Evolutionary conservation across 2,797 vertebrate species (phyloP).

Genomic region (Sandelia bainsii): DNA sequence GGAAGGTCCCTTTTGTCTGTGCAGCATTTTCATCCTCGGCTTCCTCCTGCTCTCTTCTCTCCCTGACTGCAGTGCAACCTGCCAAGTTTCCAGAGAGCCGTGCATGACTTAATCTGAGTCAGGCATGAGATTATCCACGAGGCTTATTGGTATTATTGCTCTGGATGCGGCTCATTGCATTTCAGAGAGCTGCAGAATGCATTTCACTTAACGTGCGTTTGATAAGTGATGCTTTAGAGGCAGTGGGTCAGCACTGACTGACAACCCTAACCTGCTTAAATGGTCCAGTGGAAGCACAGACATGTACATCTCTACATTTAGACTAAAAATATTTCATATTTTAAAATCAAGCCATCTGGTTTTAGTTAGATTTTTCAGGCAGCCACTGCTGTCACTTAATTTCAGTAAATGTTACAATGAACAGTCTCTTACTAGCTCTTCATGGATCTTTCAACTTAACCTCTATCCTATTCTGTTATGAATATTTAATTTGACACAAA

Average conservation of each 20-base stretch:
- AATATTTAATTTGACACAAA: neutral
- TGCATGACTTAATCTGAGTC: constrained; percentile 81
- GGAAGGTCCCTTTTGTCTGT: neutral
- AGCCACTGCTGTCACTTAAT: neutral
- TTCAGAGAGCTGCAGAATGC: constrained; percentile 74
- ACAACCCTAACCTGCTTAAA: constrained; percentile 63
- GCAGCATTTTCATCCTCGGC: constrained; percentile 13
- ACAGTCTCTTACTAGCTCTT: neutral
- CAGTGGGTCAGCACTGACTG: constrained; percentile 34
- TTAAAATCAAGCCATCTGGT: neutral
- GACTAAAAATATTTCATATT: constrained; percentile 28
- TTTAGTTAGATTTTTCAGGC: neutral
- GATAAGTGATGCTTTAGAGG: constrained; percentile 60
- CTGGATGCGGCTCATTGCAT: constrained; percentile 80
- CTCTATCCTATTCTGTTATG: too few species aligned
- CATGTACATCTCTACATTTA: constrained; percentile 14
- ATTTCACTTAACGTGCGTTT: constrained; percentile 74
- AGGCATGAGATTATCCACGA: constrained; percentile 81
- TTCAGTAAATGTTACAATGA: neutral
- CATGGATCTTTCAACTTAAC: neutral
- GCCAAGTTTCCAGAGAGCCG: constrained; percentile 60
- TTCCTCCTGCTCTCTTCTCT: neutral
- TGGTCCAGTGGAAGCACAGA: constrained; percentile 33
- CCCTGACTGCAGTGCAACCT: constrained; percentile 31
- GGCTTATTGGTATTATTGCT: constrained; percentile 83